Base-by-base conservation (phyloP, 2,888 invertebrate genomes). In the Aporophyla lueneburgensis region DNA sequence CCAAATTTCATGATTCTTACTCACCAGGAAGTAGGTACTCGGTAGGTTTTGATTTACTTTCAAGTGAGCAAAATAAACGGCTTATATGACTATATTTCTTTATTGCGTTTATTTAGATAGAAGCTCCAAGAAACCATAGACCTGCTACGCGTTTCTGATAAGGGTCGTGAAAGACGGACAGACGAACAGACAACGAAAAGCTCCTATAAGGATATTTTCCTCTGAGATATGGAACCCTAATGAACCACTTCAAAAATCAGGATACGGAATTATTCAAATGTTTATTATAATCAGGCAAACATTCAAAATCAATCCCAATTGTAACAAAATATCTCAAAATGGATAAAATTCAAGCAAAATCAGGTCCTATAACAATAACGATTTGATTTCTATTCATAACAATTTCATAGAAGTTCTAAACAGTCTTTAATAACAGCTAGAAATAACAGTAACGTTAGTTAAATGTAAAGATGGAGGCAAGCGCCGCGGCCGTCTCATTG, bases 401-500 rank as follows among this genome's bases (percentile, higher is more conserved):
- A 61, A 74, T 80, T 66, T 24, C 58, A 66, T 82, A 51, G 33
- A 54, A 54, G 51, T 61, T 80, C 40, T 40, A 69, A 80, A 80
- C 59, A 65, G 78, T 76, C 63, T 67, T 33, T 65, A 58, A 83
- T 74, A 86, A 76, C 63, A 83, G 81, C 86, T 81, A 82, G 87
- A 88, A 88, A 86, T 88, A 90, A 89, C 83, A 79, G 87, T 89
- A 87, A 89, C 86, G 85, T 80, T 78, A 77, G 78, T 78, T 87
- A 82, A 88, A 88, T 87, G 84, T 91, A 87, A 91, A 90, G 80
- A 69, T 85, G 78, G 83, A 85, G 83, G 81, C 81, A 80, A 83
- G 71, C 82, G 83, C 74, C 86, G 58, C 85, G 82, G 76, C 76
- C 85, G 84, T 85, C 88, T 92, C 91, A 91, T 92, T 92, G 89